Conservation (phyloP, 2,113 vertebrate genomes). For the Vimba vimba region DNA sequence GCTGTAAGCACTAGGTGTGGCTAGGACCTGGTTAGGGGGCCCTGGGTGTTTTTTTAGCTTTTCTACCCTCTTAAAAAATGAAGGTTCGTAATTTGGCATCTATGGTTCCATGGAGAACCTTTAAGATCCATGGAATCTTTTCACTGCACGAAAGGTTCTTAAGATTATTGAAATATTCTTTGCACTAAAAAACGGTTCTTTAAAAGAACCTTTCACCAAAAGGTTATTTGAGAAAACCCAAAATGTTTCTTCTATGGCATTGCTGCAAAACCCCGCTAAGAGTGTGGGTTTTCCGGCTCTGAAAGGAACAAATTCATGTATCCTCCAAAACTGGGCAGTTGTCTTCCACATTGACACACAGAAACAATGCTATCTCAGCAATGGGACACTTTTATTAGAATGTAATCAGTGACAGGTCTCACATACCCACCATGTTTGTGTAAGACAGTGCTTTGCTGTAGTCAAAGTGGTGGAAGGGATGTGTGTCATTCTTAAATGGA, state of each 20-base stretch:
- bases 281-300: background rate
- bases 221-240: too few species aligned
- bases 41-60: background rate
- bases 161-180: too few species aligned
- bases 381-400: conserved; percentile 11
- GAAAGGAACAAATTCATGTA: background rate
- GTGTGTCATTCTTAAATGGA: background rate
- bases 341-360: background rate
- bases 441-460: conserved; percentile 32
- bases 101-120: too few species aligned
- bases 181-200: too few species aligned
- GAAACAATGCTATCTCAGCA: background rate
- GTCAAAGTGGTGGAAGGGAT: background rate
- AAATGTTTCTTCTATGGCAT: too few species aligned
- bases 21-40: background rate
- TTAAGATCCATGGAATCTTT: too few species aligned
- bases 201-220: too few species aligned
- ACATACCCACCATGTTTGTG: conserved; percentile 44
- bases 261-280: too few species aligned
- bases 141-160: too few species aligned
- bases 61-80: background rate
- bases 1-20: conserved; percentile 7
- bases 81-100: too few species aligned
- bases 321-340: background rate
- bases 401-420: conserved; percentile 6